Conservation (phyloP, 2,888 invertebrate genomes). For the Cerastis rubricosa region DNA sequence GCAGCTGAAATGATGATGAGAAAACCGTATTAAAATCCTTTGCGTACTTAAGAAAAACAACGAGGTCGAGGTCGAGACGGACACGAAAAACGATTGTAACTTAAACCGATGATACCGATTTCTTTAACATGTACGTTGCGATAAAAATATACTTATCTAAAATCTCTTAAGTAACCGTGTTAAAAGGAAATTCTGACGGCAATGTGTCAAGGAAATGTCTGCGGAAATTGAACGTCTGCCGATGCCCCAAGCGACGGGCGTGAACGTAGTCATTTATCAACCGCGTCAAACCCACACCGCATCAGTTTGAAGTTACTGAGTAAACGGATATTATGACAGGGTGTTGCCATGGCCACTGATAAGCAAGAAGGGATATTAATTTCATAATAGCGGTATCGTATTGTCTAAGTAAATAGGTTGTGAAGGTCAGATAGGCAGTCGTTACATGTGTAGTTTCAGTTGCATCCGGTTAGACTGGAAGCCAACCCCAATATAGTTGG, state of each 20-base stretch:
- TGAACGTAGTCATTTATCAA: slow-evolving; percentile 52
- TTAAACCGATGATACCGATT: too few species aligned
- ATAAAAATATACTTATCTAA: too few species aligned
- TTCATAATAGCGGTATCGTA: not conserved
- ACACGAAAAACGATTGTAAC: too few species aligned
- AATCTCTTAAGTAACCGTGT: slow-evolving; percentile 9
- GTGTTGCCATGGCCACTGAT: not conserved
- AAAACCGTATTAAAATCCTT: too few species aligned
- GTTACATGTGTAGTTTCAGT: too few species aligned
- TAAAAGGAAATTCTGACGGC: slow-evolving; percentile 23
- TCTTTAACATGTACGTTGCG: too few species aligned
- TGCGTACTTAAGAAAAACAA: too few species aligned
- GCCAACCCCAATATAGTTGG: too few species aligned
- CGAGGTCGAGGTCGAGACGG: too few species aligned
- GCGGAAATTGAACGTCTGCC: slow-evolving; percentile 51
- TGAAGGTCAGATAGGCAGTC: not conserved
- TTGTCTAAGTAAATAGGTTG: not conserved
- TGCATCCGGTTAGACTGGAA: too few species aligned
- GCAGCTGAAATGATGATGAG: too few species aligned
- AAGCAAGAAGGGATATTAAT: not conserved
- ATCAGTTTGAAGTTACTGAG: not conserved
- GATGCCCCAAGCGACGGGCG: slow-evolving; percentile 1
- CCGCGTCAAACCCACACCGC: slow-evolving; percentile 40
- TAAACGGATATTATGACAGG: slow-evolving; percentile 6
- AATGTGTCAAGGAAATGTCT: slow-evolving; percentile 44